phyloP scores from a whole-genome alignment of 2,113 vertebrate species.

The Crotalus helleri region DNA sequence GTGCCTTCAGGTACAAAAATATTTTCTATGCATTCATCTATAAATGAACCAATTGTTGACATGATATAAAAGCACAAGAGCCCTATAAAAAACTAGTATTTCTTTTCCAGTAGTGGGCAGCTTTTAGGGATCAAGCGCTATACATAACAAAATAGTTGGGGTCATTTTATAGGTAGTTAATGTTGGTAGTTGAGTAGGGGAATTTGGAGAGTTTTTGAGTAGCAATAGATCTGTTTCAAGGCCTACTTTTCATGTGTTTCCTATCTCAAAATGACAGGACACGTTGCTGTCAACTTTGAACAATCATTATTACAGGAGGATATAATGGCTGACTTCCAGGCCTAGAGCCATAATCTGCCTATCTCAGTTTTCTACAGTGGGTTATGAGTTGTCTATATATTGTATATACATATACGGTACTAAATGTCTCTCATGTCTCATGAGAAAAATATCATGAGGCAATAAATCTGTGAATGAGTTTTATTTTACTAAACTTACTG shows the following conservation, averaged over 20 bases:
- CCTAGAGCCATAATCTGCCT: neutral
- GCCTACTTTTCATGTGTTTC: neutral
- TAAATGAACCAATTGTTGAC: neutral
- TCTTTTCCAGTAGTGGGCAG: neutral
- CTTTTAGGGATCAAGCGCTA: neutral
- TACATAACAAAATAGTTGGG: neutral
- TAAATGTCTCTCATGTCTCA: neutral
- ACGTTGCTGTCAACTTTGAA: neutral
- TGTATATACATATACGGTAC: neutral
- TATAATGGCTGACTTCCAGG: neutral
- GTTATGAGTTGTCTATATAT: neutral
- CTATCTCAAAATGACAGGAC: neutral
- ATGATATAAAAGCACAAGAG: neutral
- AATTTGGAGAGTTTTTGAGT: neutral
- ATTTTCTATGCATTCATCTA: neutral
- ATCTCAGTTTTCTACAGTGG: neutral
- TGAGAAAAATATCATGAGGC: neutral
- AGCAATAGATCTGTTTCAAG: neutral
- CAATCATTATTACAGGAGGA: neutral
- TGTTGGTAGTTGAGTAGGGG: neutral
- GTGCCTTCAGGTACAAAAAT: neutral
- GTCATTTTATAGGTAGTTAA: neutral
- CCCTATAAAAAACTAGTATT: neutral
- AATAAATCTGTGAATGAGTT: neutral
- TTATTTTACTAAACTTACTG: neutral